Base-by-base conservation (phyloP, 2,113 vertebrate species). In the Platichthys stellatus region DNA sequence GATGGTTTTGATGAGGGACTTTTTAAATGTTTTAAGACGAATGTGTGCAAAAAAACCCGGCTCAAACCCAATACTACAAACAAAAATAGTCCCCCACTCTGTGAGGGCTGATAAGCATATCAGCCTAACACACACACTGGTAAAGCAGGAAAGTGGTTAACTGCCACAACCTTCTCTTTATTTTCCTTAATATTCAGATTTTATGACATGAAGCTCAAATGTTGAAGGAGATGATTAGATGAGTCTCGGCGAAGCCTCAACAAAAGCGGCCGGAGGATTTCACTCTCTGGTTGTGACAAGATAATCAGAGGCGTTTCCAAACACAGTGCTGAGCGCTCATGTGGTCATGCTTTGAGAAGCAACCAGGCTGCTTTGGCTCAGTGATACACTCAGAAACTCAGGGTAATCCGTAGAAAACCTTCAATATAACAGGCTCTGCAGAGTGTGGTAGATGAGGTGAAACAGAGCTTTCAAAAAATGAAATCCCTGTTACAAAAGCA, bases 271-370 rank as follows among this genome's bases (percentile, higher is more conserved):
- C 31, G 31, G 31, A 82, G 62, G 69, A 72, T 82, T 82, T 63
- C 68, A 80, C 63, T 78, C 49, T 62, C 24, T 63, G 79, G 61
- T 71, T 74, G 72, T 83, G 66, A 87, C 76, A 70, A 79, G 77
- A 81, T 85, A 82, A 86, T 80, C 64, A 64, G 58, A 74, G 74
- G 63, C 79, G 63, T 83, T 81, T 66, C 40, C 18, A 26, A 65
- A 73, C 68, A 77, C 35, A 84, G 54, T 53, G 54, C n/a, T 4
- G 1, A 51, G 60, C 74, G 72, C 62, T 74, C 78, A 82, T 69
- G 47, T 76, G 78, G 58, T 69, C 76, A 69, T 71, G 81, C 78
- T 75, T 72, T 72, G 20, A 26, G 56, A 67, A 69, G 69, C 45
- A 72, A 65, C 53, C 2, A 6, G 56, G 15, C 71, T 47, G 49